Conservation (phyloP, 2,113 vertebrate genomes). For the Passer domesticus region DNA sequence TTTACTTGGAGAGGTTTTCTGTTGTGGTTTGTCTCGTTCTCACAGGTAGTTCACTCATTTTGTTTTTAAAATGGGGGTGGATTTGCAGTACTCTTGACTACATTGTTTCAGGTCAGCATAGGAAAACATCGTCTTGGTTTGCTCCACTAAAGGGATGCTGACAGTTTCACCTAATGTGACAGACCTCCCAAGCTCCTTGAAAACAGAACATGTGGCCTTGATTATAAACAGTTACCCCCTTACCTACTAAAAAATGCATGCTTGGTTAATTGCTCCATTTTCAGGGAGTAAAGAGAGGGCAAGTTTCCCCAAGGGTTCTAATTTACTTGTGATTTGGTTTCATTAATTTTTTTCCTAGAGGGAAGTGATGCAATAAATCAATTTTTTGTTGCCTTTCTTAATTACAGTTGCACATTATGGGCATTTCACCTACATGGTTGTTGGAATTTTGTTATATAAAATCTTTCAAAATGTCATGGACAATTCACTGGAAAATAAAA, state of each 20-base stretch:
- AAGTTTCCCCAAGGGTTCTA: neutral
- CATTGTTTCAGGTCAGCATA: neutral
- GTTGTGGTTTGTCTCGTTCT: neutral
- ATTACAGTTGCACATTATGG: neutral
- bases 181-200: neutral
- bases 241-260: neutral
- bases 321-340: neutral
- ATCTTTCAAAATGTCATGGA: neutral
- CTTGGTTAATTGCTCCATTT: neutral
- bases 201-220: slow-evolving; percentile 2
- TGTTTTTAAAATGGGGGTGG: neutral
- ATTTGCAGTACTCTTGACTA: neutral
- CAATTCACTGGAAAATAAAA: neutral
- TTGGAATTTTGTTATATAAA: neutral
- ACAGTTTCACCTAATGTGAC: neutral
- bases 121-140: neutral
- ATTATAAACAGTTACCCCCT: neutral
- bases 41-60: neutral
- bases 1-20: neutral
- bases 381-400: neutral
- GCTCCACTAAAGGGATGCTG: neutral
- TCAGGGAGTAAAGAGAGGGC: neutral
- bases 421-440: neutral
- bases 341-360: neutral
- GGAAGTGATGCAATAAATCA: neutral